Conservation (phyloP, 2,113 vertebrate genomes). For the Machaerirhynchus nigripectus region DNA sequence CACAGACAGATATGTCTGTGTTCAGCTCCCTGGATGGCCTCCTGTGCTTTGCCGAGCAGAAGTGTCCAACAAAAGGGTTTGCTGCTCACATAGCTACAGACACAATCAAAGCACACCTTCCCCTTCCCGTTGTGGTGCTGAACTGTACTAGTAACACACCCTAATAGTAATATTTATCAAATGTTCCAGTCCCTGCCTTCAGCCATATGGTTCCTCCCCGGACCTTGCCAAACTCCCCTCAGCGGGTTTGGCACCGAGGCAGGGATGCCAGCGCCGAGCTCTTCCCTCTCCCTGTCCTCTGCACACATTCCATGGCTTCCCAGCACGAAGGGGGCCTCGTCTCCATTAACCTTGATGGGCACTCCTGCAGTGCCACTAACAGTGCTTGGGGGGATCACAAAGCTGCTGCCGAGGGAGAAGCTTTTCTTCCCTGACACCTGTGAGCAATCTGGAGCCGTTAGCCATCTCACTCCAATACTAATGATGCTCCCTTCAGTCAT, state of each 20-base stretch:
- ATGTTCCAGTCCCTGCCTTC: background rate
- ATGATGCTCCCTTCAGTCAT: conserved; percentile 60
- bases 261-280: background rate
- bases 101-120: background rate
- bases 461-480: conserved; percentile 38
- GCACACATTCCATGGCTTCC: background rate
- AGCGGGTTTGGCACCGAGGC: background rate
- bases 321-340: background rate
- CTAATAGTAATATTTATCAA: conserved; percentile 23
- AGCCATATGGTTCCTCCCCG: background rate
- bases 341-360: conserved; percentile 49
- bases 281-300: background rate
- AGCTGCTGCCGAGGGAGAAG: conserved; percentile 12
- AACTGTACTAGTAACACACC: background rate
- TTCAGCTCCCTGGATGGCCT: background rate
- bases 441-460: conserved; percentile 49
- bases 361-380: background rate
- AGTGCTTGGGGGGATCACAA: background rate
- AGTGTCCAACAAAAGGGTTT: background rate
- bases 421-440: conserved; percentile 41
- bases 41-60: background rate
- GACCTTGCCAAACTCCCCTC: background rate
- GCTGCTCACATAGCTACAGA: background rate
- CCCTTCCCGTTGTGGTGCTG: background rate
- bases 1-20: background rate